These are phyloP conservation scores for Campodea augens DNA, from an alignment of 1,140 invertebrate genomes.

Conservation along the genomic window DNA sequence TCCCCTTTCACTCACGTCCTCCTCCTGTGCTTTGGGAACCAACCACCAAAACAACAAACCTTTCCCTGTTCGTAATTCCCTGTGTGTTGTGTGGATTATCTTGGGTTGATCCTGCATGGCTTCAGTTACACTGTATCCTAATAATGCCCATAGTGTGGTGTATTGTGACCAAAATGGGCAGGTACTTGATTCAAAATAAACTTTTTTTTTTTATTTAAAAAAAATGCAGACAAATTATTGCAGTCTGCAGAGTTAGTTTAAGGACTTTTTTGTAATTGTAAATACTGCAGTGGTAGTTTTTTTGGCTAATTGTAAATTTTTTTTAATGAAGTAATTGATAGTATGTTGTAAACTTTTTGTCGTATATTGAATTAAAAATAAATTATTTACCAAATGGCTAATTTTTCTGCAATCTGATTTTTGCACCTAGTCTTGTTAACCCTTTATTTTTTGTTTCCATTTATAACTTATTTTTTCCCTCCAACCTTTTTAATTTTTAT, in stretches of 20 bases:
- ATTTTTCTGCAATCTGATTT: too few relatives aligned
- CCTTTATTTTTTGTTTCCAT: too few relatives aligned
- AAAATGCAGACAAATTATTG: too few relatives aligned
- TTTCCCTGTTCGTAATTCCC: neutral
- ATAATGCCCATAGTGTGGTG: slow-evolving; percentile 78
- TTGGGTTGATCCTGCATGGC: slow-evolving; percentile 24
- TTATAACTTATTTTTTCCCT: too few relatives aligned
- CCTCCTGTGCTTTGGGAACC: neutral
- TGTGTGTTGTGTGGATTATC: neutral
- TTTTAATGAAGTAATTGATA: neutral
- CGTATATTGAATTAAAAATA: neutral
- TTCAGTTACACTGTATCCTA: slow-evolving; percentile 28
- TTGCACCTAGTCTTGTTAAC: too few relatives aligned
- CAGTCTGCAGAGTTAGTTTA: neutral
- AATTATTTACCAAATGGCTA: too few relatives aligned
- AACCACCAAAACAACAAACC: neutral
- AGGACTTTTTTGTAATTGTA: neutral
- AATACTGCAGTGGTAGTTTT: too few relatives aligned
- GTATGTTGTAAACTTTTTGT: neutral
- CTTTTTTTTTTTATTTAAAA: neutral
- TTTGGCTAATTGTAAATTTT: neutral
- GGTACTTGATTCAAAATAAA: slow-evolving; percentile 39
- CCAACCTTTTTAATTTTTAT: too few relatives aligned
- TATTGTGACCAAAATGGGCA: slow-evolving; percentile 89
- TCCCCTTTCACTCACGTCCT: too few relatives aligned